phyloP scores from a whole-genome alignment of 1,140 invertebrate genomes.

The Chironomus tepperi region DNA sequence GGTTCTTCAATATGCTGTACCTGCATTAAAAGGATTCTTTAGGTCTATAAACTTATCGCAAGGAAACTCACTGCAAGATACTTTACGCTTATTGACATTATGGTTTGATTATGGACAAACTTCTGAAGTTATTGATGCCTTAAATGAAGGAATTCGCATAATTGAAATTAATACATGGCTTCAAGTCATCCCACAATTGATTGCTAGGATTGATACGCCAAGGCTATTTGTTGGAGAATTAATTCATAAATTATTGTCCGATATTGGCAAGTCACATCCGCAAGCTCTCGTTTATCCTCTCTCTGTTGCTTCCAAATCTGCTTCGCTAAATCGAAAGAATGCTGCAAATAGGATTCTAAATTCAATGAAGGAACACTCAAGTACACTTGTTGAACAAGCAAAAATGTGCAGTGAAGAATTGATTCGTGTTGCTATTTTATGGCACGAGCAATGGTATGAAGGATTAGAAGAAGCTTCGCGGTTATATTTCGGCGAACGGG shows the following conservation, averaged over 20 bases:
- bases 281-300: slow-evolving; percentile 94
- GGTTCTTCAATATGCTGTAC: slow-evolving; percentile 76
- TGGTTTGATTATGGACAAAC: slow-evolving; percentile 96
- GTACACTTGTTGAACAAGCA: slow-evolving; percentile 85
- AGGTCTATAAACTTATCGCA: slow-evolving; percentile 86
- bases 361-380: slow-evolving; percentile 90
- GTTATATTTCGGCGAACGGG: slow-evolving; percentile 92
- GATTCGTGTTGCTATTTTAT: slow-evolving; percentile 95
- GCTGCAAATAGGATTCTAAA: slow-evolving; percentile 94
- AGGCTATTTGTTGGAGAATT: slow-evolving; percentile 76
- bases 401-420: slow-evolving; percentile 93
- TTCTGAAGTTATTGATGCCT: slow-evolving; percentile 85
- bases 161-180: slow-evolving; percentile 98
- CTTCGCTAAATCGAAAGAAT: slow-evolving; percentile 69
- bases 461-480: slow-evolving; percentile 95
- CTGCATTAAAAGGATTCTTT: slow-evolving; percentile 93
- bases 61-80: slow-evolving; percentile 96
- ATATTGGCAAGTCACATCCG: slow-evolving; percentile 85
- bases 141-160: slow-evolving; percentile 82
- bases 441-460: slow-evolving; percentile 99
- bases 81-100: slow-evolving; percentile 80
- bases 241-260: slow-evolving; percentile 87
- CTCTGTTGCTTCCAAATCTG: slow-evolving; percentile 95
- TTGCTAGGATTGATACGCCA: slow-evolving; percentile 93
- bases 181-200: slow-evolving; percentile 98